Percentiles rank a stretch among this genome's conserved stretches.
These are phyloP conservation scores for Gephyroberyx darwinii DNA, from an alignment of 2,797 vertebrate species.

Conservation along the genomic window DNA sequence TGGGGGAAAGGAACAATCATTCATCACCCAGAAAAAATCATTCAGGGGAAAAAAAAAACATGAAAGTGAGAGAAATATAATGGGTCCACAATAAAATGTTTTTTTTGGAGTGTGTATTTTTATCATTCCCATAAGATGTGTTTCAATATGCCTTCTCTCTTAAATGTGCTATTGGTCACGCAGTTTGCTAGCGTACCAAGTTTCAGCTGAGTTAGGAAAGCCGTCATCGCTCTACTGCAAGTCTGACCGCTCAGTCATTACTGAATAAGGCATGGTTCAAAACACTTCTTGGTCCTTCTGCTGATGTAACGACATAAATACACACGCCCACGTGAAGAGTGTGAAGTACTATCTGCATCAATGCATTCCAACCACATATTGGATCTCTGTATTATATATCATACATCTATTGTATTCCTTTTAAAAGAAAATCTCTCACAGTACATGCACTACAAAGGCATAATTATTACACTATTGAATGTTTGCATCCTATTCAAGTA, in stretches of 20 bases:
- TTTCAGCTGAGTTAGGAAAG: not conserved
- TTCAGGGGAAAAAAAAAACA: constrained; percentile 35
- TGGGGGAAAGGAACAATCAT: constrained; percentile 36
- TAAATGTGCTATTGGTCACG: constrained; percentile 1
- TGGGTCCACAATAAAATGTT: constrained; percentile 22
- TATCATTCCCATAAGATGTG: constrained; percentile 1
- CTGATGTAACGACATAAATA: not conserved
- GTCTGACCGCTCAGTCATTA: constrained; percentile 8
- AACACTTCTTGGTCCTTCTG: not conserved
- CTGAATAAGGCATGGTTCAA: not conserved
- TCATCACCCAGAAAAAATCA: constrained; percentile 62
- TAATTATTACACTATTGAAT: not conserved
- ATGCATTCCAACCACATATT: constrained; percentile 34
- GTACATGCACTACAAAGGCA: not conserved
- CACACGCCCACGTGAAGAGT: too few relatives aligned
- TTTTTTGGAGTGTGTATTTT: not conserved
- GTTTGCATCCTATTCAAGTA: constrained; percentile 17
- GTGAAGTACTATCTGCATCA: constrained; percentile 41
- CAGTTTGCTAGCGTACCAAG: not conserved
- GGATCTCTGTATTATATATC: too few relatives aligned
- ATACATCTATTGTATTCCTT: not conserved
- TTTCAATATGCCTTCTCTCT: constrained; percentile 1
- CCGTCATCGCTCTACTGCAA: not conserved
- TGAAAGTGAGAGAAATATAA: constrained; percentile 2
- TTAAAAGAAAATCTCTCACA: not conserved